Evolutionary conservation across 2,888 invertebrate genomes (phyloP), one percentile per base, ranked within the genome.

Genomic region (Myathropa florea): DNA sequence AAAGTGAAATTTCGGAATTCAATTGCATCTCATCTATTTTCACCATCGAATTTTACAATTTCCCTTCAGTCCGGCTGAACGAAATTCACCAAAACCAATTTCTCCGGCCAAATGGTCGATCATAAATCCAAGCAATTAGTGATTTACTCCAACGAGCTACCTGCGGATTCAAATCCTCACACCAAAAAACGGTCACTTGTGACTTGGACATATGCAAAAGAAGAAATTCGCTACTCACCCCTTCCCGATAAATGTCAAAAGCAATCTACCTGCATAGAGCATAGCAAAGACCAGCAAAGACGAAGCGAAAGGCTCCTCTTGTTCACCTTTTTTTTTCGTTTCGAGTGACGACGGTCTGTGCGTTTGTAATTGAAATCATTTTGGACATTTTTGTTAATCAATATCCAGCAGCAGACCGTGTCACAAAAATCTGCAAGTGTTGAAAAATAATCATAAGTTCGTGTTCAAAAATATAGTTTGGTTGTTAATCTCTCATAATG

Each of bases 141-240:
- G 23, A 57, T 23, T 24, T 57, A 57, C 4, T 24, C 24, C 4
- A n/a, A 4, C 24, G 7, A 39, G 7, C 72, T 36, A 67, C 53
- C 24, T 61, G 26, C 9, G 33, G 36, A 53, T 78, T 78, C 71
- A 78, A 78, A 78, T 21, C 2, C 6, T 9, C 26, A 18, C 36
- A 23, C 0, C 36, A 36, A 4, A 0, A 78, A 81, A 81, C 81
- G 81, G 81, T 81, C 81, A 18, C 30, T 73, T 55, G 23, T 36
- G 23, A 23, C 46, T 75, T 59, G 63, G 75, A 75, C 68, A 81
- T 75, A 80, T 72, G 80, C 33, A 63, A 60, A 67, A 57, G 3
- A 30, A 70, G 21, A n/a, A 39, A 39, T n/a, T 39, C 39, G 24
- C 18, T 30, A 72, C 18, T 72, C 71, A 72, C 64, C 71, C 64